phyloP scores from a whole-genome alignment of 2,113 vertebrate genomes.

The Rhinopomastus cyanomelas region DNA sequence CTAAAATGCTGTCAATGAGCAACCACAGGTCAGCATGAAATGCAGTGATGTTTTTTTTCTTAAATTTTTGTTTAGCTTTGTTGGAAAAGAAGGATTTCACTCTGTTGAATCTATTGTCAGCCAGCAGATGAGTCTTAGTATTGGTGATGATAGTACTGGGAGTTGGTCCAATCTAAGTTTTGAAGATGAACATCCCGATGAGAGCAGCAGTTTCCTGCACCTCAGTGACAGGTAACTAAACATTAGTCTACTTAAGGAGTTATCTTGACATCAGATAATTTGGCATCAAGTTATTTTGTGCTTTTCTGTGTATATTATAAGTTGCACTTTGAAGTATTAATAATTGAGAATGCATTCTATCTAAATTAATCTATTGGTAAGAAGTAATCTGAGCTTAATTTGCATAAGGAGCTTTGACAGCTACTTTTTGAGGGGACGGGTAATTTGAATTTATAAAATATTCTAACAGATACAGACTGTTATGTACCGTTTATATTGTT shows the following conservation, averaged over 20 bases:
- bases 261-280: not conserved
- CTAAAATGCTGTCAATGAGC: not conserved
- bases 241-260: not conserved
- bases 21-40: not conserved
- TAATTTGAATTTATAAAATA: not conserved
- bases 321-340: not conserved
- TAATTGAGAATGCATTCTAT: not conserved
- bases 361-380: not conserved
- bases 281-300: not conserved
- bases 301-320: too few species aligned
- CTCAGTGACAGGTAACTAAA: constrained; percentile 92
- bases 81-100: constrained; percentile 81
- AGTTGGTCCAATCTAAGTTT: constrained; percentile 99
- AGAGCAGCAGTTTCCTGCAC: constrained; percentile 98
- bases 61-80: constrained; percentile 74
- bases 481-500: too few species aligned
- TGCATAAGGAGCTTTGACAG: not conserved
- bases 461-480: too few species aligned
- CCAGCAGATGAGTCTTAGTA: constrained; percentile 89
- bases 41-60: constrained; percentile 13
- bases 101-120: constrained; percentile 85
- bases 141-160: constrained; percentile 94
- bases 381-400: not conserved
- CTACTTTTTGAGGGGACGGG: not conserved
- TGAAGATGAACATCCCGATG: constrained; percentile 94